A percentile compares a stretch with the other conserved stretches of the same genome.
phyloP scores from a whole-genome alignment of 2,888 invertebrate genomes.

The Villa cingulata region DNA sequence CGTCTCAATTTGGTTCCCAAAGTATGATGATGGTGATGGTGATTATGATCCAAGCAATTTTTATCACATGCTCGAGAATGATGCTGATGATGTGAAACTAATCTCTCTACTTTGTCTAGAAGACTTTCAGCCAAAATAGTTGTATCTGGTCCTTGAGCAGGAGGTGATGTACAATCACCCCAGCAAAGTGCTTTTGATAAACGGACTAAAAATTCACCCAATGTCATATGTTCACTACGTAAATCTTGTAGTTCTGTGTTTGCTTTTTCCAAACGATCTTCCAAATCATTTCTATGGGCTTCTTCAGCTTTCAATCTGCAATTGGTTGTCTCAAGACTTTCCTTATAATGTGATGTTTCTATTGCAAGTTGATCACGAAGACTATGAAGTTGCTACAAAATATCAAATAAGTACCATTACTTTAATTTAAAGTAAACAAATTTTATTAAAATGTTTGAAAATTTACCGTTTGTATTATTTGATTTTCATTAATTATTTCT shows the following conservation, averaged over 20 bases:
- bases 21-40: constrained; percentile 16
- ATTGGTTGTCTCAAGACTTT: constrained; percentile 45
- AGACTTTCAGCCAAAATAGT: constrained; percentile 54
- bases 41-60: constrained; percentile 21
- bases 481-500: constrained; percentile 62
- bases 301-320: constrained; percentile 49
- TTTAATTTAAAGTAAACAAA: neutral
- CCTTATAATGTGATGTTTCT: constrained; percentile 51
- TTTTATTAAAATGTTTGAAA: neutral
- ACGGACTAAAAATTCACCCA: constrained; percentile 70
- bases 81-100: constrained; percentile 28
- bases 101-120: constrained; percentile 69
- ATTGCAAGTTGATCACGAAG: constrained; percentile 61
- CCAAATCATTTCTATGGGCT: constrained; percentile 54
- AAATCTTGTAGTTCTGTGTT: constrained; percentile 62
- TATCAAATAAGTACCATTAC: no score
- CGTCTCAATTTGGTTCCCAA: constrained; percentile 59
- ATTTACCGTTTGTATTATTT: constrained; percentile 59
- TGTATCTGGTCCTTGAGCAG: constrained; percentile 31
- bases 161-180: constrained; percentile 32
- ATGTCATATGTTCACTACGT: constrained; percentile 31
- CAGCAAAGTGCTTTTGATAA: constrained; percentile 60
- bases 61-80: constrained; percentile 19
- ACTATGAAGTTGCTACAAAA: constrained; percentile 54
- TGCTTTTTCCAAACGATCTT: constrained; percentile 60